Evolutionary conservation across 2,888 invertebrate species (phyloP).

Genomic region (Ophion ellenae): DNA sequence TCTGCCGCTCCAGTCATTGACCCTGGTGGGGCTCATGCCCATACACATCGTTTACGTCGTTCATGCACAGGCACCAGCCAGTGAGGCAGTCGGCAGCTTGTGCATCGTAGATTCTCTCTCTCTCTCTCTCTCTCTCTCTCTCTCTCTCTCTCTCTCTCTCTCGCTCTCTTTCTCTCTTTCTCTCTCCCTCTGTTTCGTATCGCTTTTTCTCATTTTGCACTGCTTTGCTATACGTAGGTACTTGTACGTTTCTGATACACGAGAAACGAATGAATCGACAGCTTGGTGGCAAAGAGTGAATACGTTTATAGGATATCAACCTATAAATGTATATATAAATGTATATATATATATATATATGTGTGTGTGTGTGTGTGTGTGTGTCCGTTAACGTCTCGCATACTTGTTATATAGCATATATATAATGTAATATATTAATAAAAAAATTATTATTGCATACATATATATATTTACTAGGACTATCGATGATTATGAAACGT

Average conservation of each 20-base stretch:
- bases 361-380: no score
- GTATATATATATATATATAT: no score
- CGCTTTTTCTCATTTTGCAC: slow-evolving; percentile 27
- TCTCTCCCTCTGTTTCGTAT: slow-evolving; percentile 7
- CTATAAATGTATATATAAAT: no score
- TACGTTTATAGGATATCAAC: no score
- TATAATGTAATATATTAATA: no score
- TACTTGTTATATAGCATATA: no score
- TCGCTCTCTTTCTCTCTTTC: slow-evolving; percentile 19
- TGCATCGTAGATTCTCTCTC: slow-evolving; percentile 36
- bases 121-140: slow-evolving; percentile 17
- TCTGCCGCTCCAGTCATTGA: slow-evolving; percentile 79
- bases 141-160: slow-evolving; percentile 27
- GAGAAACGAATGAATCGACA: slow-evolving; percentile 49
- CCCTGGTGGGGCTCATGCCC: slow-evolving; percentile 76
- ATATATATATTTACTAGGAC: no score
- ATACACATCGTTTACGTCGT: slow-evolving; percentile 73
- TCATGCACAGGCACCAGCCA: slow-evolving; percentile 61
- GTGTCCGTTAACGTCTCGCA: no score
- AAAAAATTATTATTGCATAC: no score
- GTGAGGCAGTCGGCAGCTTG: slow-evolving; percentile 43
- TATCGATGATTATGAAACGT: no score
- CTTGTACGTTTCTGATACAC: slow-evolving; percentile 27
- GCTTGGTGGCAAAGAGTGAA: not conserved
- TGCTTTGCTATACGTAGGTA: slow-evolving; percentile 14